Base-by-base conservation (phyloP, 2,888 invertebrate genomes). In the Girardia tigrina region DNA sequence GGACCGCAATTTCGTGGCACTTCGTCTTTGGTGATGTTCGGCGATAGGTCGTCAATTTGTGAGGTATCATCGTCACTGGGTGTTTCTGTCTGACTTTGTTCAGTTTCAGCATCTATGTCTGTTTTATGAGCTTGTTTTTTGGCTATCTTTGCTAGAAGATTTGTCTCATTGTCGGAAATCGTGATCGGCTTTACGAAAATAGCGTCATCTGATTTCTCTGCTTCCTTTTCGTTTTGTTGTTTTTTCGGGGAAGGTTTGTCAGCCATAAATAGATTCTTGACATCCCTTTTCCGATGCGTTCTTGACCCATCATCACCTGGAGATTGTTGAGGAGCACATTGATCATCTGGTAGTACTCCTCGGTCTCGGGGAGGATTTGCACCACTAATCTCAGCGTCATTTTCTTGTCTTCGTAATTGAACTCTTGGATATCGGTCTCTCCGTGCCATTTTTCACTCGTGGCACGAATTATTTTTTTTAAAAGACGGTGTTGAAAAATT, bases 281-380 rank as follows among this genome's bases (percentile, higher is more conserved):
- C n/a, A n/a, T 36, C 12, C 73, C 42, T 8, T 36, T 8, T 12
- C 73, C 73, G 42, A 73, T 26, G 4, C 73, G 4, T 8, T 73
- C 73, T 20, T 73, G 73, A 42, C 73, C 73, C n/a, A 73, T 26
- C 8, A 73, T 20, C 26, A 73, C 29, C 42, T 73, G 73, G 23
- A 73, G 12, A 20, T 73, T 73, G 26, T 26, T 73, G 14, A 73
- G 42, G 2, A 73, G 26, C n/a, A 73, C 36, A 26, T 73, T 73
- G 26, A 73, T 14, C 36, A 73, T 29, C 12, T 73, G 73, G 42
- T 73, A 73, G 23, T 73, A 73, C 20, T 73, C 29, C 23, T 73
- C 73, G 36, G 36, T 56, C 6, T 36, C 73, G 16, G 36, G 36
- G 16, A 36, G 36, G 36, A 36, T 36, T 12, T 8, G 8, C 16